Evolutionary conservation across 2,888 invertebrate species (phyloP), one percentile per base, ranked within the genome.

Genomic region (Ectemnius cavifrons): DNA sequence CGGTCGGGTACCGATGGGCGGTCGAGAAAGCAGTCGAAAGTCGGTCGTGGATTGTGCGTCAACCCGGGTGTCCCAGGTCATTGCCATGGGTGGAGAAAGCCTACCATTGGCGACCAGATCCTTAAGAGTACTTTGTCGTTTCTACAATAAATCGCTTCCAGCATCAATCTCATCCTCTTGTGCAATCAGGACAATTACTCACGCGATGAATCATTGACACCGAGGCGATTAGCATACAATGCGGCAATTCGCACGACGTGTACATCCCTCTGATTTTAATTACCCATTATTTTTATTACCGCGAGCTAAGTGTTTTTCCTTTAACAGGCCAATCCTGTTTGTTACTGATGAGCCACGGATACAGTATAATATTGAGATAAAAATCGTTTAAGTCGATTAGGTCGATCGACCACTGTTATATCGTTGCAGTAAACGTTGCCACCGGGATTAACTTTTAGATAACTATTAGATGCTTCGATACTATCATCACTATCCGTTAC

Each of bases 21-120:
- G 56, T 52, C 67, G 85, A 83, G 88, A 88, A 88, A 87, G 88
- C 84, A 62, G 76, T 82, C 79, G 86, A 87, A 89, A 89, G 88
- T 89, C 87, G 88, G 89, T 87, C 88, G 85, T 6, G 1, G 66
- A 81, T 82, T 81, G 84, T 81, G 67, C 80, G 77, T 74, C 71
- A 84, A 85, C 77, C 79, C 71, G 58, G 4, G 52, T 23, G 71
- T 71, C 73, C 67, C 71, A 70, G 84, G 84, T 83, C 86, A 85
- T 81, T 85, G 84, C 78, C 83, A 81, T 72, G 76, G 78, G 71
- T 79, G 71, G 84, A 84, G 86, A 86, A 84, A 86, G 83, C 80
- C 64, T 64, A 37, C 37, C 37, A 49, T 46, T 28, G 62, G 62
- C 61, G 79, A 81, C 68, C 70, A 78, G 77, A 78, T 81, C 79